These are phyloP conservation scores for Aphaenogaster ashmeadi DNA, from an alignment of 1,140 invertebrate genomes.

Conservation along the genomic window DNA sequence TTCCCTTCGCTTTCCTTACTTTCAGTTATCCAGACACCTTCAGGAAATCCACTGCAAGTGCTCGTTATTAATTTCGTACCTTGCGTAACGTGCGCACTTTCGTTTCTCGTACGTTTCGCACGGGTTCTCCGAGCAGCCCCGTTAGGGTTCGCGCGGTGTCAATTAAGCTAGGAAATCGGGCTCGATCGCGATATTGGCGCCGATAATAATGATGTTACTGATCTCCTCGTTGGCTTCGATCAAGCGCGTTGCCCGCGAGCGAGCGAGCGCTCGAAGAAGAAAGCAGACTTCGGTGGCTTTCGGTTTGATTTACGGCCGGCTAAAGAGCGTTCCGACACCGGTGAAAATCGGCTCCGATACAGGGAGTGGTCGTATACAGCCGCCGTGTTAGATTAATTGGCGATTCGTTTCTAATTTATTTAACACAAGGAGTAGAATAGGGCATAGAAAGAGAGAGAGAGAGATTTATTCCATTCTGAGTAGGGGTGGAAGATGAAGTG, in stretches of 20 bases:
- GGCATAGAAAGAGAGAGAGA: background rate
- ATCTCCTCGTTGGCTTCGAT: constrained; percentile 52
- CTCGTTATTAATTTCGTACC: constrained; percentile 61
- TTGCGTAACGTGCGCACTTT: constrained; percentile 49
- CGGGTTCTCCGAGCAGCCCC: constrained; percentile 20
- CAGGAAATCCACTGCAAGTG: background rate
- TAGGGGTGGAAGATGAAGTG: background rate
- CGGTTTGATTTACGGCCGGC: constrained; percentile 46
- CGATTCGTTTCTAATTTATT: constrained; percentile 58
- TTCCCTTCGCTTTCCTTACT: background rate
- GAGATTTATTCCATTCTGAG: background rate
- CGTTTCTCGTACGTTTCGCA: constrained; percentile 36
- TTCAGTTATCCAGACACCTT: constrained; percentile 10
- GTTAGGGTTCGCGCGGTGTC: constrained; percentile 32
- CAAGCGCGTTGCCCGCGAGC: constrained; percentile 41
- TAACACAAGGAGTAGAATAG: background rate
- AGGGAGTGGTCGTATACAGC: constrained; percentile 45
- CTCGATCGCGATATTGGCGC: constrained; percentile 50
- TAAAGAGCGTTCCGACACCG: constrained; percentile 45
- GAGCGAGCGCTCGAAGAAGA: constrained; percentile 40
- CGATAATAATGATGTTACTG: constrained; percentile 61
- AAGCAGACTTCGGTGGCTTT: constrained; percentile 53
- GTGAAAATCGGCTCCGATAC: constrained; percentile 48
- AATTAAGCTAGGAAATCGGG: constrained; percentile 55
- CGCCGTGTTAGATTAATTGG: constrained; percentile 52